Evolutionary conservation across 1,140 invertebrate genomes (phyloP).

Genomic region (Zaprionus ornatus): DNA sequence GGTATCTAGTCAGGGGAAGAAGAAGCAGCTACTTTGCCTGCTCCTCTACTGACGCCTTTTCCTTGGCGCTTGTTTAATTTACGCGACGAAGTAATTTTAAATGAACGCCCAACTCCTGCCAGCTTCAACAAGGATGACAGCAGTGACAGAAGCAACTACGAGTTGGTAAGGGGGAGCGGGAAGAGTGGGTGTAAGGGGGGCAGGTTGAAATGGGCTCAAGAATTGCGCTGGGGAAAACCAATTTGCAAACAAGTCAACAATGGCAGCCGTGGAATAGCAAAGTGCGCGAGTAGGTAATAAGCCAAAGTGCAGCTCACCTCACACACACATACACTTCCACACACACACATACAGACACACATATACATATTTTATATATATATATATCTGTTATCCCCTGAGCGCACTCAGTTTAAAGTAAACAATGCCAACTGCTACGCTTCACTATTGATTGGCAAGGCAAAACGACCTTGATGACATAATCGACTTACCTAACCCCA

Average conservation of each 20-base stretch:
- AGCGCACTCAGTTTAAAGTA: conserved; percentile 2
- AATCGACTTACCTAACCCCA: conserved; percentile 25
- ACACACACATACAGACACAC: conserved; percentile 6
- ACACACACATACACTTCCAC: neutral
- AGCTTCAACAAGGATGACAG: conserved; percentile 41
- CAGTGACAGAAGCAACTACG: neutral
- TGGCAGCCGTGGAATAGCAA: conserved; percentile 46
- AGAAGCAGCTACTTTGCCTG: neutral
- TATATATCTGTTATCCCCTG: neutral
- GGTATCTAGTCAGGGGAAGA: conserved; percentile 12
- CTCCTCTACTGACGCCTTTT: conserved; percentile 39
- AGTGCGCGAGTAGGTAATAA: conserved; percentile 68
- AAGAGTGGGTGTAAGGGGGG: neutral
- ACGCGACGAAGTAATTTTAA: conserved; percentile 74
- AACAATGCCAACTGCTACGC: conserved; percentile 2
- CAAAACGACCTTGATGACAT: conserved; percentile 21
- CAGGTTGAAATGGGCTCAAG: conserved; percentile 43
- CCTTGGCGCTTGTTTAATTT: conserved; percentile 62
- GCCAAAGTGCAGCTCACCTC: conserved; percentile 57
- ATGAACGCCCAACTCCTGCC: conserved; percentile 48
- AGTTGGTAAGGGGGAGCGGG: neutral
- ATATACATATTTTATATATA: neutral
- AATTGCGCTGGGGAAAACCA: conserved; percentile 65
- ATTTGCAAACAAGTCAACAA: conserved; percentile 81
- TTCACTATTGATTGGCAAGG: conserved; percentile 20